Evolutionary conservation across 1,140 invertebrate species (phyloP).

Genomic region (Apis mellifera): DNA sequence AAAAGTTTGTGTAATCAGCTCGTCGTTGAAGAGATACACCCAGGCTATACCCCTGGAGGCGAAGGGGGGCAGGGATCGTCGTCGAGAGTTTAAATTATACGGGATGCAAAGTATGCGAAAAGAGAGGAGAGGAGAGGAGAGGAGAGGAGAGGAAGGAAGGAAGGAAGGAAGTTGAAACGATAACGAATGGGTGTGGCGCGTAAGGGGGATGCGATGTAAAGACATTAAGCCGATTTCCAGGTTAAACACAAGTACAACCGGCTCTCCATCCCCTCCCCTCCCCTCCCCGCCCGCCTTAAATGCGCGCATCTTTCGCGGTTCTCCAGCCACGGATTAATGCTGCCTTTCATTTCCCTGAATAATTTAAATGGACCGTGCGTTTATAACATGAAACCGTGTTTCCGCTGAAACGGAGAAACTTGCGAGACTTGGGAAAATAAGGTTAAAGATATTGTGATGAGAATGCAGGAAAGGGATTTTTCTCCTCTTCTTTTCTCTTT

Average conservation of each 20-base stretch:
- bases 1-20: slow-evolving; percentile 55
- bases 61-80: too few relatives aligned
- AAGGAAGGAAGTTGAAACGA: slow-evolving; percentile 5
- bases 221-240: slow-evolving; percentile 57
- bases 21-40: neutral
- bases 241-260: slow-evolving; percentile 43
- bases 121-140: neutral
- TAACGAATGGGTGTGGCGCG: slow-evolving; percentile 5
- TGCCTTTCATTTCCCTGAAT: slow-evolving; percentile 43
- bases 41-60: too few relatives aligned
- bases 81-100: slow-evolving; percentile 6
- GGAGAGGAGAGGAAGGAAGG: too few relatives aligned
- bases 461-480: too few relatives aligned
- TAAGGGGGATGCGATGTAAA: slow-evolving; percentile 14
- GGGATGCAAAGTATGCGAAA: slow-evolving; percentile 40
- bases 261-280: neutral
- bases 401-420: neutral
- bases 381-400: too few relatives aligned
- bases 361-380: slow-evolving; percentile 47
- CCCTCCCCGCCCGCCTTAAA: slow-evolving; percentile 31
- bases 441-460: neutral
- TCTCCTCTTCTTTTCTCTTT: too few relatives aligned
- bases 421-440: too few relatives aligned
- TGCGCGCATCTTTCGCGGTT: neutral
- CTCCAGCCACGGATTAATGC: slow-evolving; percentile 27